phyloP scores from a whole-genome alignment of 2,888 invertebrate species.

The Platynereis dumerilii region DNA sequence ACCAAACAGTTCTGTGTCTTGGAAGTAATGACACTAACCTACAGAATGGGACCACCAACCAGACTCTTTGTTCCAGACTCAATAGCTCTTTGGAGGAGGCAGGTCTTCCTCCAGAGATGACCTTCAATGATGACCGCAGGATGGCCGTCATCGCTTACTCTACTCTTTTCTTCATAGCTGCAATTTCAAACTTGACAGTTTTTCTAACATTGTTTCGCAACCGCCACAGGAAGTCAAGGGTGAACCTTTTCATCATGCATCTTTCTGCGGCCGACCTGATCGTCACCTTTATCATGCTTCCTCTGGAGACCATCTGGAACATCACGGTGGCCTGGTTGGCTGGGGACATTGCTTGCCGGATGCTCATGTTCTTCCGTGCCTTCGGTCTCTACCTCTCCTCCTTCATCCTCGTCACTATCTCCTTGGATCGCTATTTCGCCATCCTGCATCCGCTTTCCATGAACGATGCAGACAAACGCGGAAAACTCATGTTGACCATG shows the following conservation, averaged over 20 bases:
- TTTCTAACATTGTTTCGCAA: slow-evolving; percentile 74
- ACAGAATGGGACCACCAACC: too few relatives aligned
- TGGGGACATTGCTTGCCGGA: slow-evolving; percentile 76
- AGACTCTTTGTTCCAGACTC: too few relatives aligned
- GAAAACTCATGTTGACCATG: slow-evolving; percentile 73
- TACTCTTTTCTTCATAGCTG: slow-evolving; percentile 70
- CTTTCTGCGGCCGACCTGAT: slow-evolving; percentile 80
- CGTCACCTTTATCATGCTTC: slow-evolving; percentile 80
- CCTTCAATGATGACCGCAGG: slow-evolving; percentile 83
- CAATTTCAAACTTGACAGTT: slow-evolving; percentile 83
- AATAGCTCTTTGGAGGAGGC: background rate
- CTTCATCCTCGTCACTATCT: slow-evolving; percentile 76
- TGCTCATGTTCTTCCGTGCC: slow-evolving; percentile 75
- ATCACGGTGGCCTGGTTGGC: slow-evolving; percentile 78
- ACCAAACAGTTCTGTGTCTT: too few relatives aligned
- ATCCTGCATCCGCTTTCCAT: slow-evolving; percentile 76
- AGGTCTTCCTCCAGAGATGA: slow-evolving; percentile 71
- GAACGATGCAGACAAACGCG: slow-evolving; percentile 72
- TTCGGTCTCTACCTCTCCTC: slow-evolving; percentile 81
- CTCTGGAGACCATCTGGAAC: slow-evolving; percentile 73
- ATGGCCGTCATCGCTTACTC: slow-evolving; percentile 85
- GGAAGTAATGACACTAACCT: too few relatives aligned
- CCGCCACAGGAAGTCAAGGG: slow-evolving; percentile 71
- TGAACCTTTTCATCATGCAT: slow-evolving; percentile 80
- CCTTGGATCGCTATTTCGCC: slow-evolving; percentile 79